phyloP scores from a whole-genome alignment of 64 coral and sea anemone genomes.

The Montipora foliosa region DNA sequence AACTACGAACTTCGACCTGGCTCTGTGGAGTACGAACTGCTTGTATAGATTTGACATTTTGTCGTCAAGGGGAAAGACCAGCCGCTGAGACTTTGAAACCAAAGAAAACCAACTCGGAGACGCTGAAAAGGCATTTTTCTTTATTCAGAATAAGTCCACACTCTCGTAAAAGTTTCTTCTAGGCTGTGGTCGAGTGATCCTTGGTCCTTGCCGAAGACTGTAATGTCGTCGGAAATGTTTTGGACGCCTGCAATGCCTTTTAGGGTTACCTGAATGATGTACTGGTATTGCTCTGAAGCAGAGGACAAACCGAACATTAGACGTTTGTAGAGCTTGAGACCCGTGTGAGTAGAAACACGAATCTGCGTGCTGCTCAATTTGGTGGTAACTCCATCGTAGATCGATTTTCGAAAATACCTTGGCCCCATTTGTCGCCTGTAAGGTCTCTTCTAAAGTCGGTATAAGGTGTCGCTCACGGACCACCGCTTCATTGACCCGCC shows the following conservation, averaged over 20 bases:
- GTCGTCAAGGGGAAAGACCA: too few relatives aligned
- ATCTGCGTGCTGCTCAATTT: conserved; percentile 27
- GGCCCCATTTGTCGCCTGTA: not conserved
- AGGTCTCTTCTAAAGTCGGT: conserved; percentile 20
- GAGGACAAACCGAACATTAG: conserved; percentile 28
- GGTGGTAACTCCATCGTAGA: not conserved
- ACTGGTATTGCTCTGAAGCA: conserved; percentile 21
- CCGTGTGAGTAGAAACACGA: conserved; percentile 21
- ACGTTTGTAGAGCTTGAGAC: conserved; percentile 21
- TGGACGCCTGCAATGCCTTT: not conserved
- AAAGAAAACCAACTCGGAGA: too few relatives aligned
- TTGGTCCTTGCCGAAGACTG: not conserved
- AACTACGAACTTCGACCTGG: too few relatives aligned
- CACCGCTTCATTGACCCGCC: not conserved
- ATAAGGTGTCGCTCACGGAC: not conserved
- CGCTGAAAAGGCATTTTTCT: too few relatives aligned
- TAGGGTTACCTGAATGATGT: not conserved
- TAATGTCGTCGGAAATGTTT: conserved; percentile 30
- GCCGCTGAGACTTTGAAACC: too few relatives aligned
- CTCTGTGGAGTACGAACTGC: too few relatives aligned
- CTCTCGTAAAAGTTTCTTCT: not conserved
- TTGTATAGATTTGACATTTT: too few relatives aligned
- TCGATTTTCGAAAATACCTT: conserved; percentile 33
- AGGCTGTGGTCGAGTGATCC: not conserved
- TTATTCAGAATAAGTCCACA: too few relatives aligned